These are phyloP conservation scores for Eueides isabella DNA, from an alignment of 1,140 invertebrate species.

Conservation along the genomic window DNA sequence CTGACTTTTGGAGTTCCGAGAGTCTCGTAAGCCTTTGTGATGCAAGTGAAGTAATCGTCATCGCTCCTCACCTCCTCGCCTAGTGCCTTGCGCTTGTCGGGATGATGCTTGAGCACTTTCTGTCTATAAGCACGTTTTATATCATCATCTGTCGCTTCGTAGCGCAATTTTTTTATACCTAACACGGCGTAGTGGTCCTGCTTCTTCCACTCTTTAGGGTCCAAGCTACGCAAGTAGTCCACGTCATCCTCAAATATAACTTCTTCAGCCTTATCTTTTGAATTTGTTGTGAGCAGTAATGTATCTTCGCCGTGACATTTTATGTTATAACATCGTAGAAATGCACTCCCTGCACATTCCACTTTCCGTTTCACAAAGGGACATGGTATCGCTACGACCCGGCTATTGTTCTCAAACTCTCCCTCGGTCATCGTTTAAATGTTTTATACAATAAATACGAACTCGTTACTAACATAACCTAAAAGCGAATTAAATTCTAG, in stretches of 20 bases:
- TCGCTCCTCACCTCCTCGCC: constrained; percentile 92
- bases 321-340: constrained; percentile 73
- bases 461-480: constrained; percentile 73
- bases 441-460: constrained; percentile 55
- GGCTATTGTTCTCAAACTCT: constrained; percentile 50
- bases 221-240: constrained; percentile 92
- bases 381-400: constrained; percentile 61
- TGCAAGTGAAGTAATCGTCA: constrained; percentile 99
- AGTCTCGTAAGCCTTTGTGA: constrained; percentile 94
- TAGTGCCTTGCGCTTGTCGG: constrained; percentile 96
- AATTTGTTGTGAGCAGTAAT: constrained; percentile 62
- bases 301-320: constrained; percentile 76
- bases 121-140: constrained; percentile 96
- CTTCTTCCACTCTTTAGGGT: constrained; percentile 98
- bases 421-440: constrained; percentile 66
- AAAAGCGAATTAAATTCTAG: constrained; percentile 45
- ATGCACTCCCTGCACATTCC: constrained; percentile 73
- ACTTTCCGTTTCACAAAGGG: constrained; percentile 67
- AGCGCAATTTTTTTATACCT: constrained; percentile 91
- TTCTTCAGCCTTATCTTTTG: constrained; percentile 83
- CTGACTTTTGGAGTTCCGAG: constrained; percentile 91
- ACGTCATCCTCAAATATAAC: constrained; percentile 91
- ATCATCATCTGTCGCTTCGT: constrained; percentile 93
- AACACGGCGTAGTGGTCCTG: constrained; percentile 98
- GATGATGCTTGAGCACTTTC: constrained; percentile 98